Base-by-base conservation (phyloP, 2,888 invertebrate species). In the Seira musarum region DNA sequence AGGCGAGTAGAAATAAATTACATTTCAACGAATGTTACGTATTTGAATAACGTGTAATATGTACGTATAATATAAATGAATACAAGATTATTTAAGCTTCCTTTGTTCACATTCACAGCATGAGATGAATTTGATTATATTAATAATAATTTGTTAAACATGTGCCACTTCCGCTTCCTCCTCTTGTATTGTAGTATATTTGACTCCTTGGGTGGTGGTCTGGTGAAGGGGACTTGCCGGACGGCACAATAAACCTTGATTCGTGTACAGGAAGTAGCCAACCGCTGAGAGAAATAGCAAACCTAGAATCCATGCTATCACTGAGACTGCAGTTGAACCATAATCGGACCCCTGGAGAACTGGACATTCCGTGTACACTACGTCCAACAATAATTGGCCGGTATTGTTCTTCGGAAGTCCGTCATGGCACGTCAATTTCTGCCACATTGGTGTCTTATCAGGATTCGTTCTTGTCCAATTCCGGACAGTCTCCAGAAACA, bases 141-240 rank as follows among this genome's bases (percentile, higher is more conserved):
- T n/a, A n/a, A n/a, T n/a, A n/a, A n/a, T n/a, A n/a, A n/a, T n/a
- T 40, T 40, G 40, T 30, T 82, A 86, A 17, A 86, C 86, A 76
- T 86, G 86, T 15, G 86, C 88, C 84, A 88, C 88, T 84, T 90
- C 90, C 69, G 89, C 90, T 79, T 92, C 92, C 83, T 90, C 91
- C 85, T 91, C 92, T 79, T 91, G 91, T 85, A 94, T 93, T 8
- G 93, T 93, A 0, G 93, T 93, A 87, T 94, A 94, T 83, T 93
- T 93, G 49, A 94, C 93, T 88, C 93, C 93, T 87, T 92, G 91
- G 49, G 92, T 91, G 53, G 93, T 91, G 73, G 91, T 91, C 84
- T 93, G 92, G 65, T 93, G 90, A 35, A 93, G 89, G 0, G 93
- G 93, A 35, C 90, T 90, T 57, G 93, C 90, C 88, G 91, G 91